These are phyloP conservation scores for Chloroceryle inda DNA, from an alignment of 2,797 vertebrate species.

Conservation along the genomic window DNA sequence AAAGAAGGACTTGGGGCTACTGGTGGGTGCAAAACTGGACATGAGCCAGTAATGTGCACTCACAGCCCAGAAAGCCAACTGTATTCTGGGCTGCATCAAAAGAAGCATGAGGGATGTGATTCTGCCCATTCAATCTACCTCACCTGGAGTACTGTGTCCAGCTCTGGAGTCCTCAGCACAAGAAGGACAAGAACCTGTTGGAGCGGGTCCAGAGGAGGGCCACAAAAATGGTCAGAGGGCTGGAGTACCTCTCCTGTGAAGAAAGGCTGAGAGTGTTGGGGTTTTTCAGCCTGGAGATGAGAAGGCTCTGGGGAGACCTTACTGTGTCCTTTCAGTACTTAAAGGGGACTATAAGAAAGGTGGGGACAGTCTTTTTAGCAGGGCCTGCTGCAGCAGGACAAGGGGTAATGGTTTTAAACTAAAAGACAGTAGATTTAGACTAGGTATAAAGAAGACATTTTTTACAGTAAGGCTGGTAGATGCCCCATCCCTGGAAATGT, in stretches of 20 bases:
- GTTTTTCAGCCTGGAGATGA: neutral
- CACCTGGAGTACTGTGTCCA: neutral
- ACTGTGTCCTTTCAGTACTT: too few relatives aligned
- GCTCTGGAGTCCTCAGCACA: neutral
- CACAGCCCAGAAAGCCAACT: neutral
- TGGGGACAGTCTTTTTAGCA: neutral
- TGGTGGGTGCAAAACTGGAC: neutral
- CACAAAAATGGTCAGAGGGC: neutral
- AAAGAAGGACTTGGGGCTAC: neutral
- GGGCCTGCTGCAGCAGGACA: neutral
- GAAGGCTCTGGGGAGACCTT: neutral
- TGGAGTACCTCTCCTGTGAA: neutral
- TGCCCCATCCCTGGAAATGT: neutral
- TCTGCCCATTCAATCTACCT: neutral
- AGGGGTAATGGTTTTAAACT: neutral
- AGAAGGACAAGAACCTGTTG: neutral
- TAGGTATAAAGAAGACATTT: neutral
- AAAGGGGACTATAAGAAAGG: neutral
- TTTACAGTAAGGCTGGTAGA: neutral
- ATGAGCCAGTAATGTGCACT: fast-evolving
- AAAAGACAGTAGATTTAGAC: neutral
- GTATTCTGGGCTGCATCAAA: neutral
- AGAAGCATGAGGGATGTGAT: neutral
- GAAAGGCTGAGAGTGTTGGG: neutral
- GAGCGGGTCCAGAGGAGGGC: neutral